These are phyloP conservation scores for Drosophila melanica DNA, from an alignment of 1,140 invertebrate genomes.

Conservation along the genomic window DNA sequence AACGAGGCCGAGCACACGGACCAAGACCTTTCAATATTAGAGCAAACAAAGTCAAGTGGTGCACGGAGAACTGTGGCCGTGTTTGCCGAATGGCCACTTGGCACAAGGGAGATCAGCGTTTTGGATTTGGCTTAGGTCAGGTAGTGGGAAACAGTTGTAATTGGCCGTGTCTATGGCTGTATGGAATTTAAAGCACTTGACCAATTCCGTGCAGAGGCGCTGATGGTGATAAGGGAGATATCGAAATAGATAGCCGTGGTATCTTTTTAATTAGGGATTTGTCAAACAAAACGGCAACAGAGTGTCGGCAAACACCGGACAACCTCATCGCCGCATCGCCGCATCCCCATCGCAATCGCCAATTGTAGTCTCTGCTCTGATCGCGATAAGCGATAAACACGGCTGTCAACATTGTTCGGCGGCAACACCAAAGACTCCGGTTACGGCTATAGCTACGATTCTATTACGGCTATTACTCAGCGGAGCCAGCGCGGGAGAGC, in stretches of 20 bases:
- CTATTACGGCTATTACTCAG: slow-evolving; percentile 11
- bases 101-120: slow-evolving; percentile 5
- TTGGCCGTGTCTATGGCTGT: no score
- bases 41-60: slow-evolving; percentile 71
- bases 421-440: slow-evolving; percentile 61
- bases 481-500: no score
- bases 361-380: slow-evolving; percentile 48
- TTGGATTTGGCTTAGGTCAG: slow-evolving; percentile 6
- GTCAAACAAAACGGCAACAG: slow-evolving; percentile 42
- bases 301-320: slow-evolving; percentile 52
- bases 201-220: neutral
- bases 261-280: slow-evolving; percentile 78
- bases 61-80: slow-evolving; percentile 7
- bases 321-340: slow-evolving; percentile 25
- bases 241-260: slow-evolving; percentile 9
- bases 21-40: slow-evolving; percentile 53
- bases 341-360: slow-evolving; percentile 28
- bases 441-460: slow-evolving; percentile 18
- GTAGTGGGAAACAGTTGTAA: slow-evolving; percentile 12
- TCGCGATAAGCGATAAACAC: slow-evolving; percentile 64
- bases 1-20: slow-evolving; percentile 28
- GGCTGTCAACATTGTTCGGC: slow-evolving; percentile 61
- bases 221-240: neutral
- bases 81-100: neutral
- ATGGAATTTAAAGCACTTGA: neutral